These are phyloP conservation scores for Peromyscus maniculatus DNA, from an alignment of 2,113 vertebrate species.

Conservation along the genomic window DNA sequence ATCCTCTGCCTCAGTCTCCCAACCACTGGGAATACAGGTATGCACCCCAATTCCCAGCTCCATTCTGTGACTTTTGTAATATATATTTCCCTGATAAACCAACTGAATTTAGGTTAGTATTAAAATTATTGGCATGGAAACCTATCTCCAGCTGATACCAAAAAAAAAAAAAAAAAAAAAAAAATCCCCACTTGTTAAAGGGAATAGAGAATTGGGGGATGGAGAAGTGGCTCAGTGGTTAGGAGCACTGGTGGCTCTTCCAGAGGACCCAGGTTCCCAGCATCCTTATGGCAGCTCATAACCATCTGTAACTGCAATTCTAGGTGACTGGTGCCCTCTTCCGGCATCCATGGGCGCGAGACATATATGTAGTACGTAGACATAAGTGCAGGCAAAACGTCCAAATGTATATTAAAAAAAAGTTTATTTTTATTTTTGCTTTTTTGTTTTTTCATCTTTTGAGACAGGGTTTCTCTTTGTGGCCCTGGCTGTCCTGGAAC, in stretches of 20 bases:
- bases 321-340: neutral
- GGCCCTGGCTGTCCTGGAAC: no score
- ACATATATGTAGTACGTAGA: no score
- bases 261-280: neutral
- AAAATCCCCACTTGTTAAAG: neutral
- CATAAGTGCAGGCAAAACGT: no score
- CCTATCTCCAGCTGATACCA: neutral
- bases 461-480: neutral
- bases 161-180: neutral
- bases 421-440: no score
- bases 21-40: neutral
- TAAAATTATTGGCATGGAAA: conserved; percentile 37
- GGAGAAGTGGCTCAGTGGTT: neutral
- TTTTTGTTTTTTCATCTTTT: neutral
- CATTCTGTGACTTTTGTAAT: conserved; percentile 13
- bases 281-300: neutral
- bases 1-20: neutral
- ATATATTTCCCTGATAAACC: conserved; percentile 40
- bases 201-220: neutral
- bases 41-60: neutral
- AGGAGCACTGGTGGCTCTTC: neutral
- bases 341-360: neutral
- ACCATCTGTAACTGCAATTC: neutral
- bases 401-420: no score
- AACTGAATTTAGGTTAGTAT: conserved; percentile 16